phyloP scores from a whole-genome alignment of 2,797 vertebrate species.

The Myotis vivesi region DNA sequence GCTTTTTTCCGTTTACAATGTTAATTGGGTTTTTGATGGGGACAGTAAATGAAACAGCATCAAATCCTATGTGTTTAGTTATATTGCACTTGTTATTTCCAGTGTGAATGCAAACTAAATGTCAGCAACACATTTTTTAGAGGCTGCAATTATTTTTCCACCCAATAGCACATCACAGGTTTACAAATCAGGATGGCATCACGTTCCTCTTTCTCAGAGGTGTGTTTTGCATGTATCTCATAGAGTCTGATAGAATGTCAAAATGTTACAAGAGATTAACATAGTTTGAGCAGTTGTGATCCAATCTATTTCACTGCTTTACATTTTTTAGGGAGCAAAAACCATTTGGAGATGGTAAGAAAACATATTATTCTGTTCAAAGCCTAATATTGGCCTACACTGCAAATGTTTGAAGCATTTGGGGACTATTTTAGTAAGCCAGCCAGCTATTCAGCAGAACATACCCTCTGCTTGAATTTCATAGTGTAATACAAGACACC shows the following conservation, averaged over 20 bases:
- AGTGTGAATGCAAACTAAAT: neutral
- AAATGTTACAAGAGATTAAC: conserved; percentile 18
- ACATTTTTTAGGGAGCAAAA: neutral
- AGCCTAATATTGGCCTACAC: neutral
- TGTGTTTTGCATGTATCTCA: conserved; percentile 18
- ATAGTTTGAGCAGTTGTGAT: neutral
- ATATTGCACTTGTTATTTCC: neutral
- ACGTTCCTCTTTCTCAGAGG: neutral
- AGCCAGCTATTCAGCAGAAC: neutral
- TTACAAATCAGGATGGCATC: neutral
- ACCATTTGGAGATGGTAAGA: conserved; percentile 3
- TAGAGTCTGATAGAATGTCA: conserved; percentile 13
- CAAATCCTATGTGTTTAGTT: neutral
- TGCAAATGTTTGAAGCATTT: neutral
- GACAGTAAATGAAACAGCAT: neutral
- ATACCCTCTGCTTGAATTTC: neutral
- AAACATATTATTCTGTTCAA: neutral
- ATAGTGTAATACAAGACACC: neutral
- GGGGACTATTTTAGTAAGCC: neutral
- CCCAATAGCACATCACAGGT: neutral
- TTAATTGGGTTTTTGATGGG: neutral
- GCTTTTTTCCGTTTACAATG: neutral
- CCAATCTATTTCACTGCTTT: conserved; percentile 8
- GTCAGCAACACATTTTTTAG: neutral
- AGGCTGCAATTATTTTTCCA: neutral